Percentiles rank a stretch among this genome's conserved stretches.
Conservation (phyloP, 2,888 invertebrate species). For the Helleia helle region DNA sequence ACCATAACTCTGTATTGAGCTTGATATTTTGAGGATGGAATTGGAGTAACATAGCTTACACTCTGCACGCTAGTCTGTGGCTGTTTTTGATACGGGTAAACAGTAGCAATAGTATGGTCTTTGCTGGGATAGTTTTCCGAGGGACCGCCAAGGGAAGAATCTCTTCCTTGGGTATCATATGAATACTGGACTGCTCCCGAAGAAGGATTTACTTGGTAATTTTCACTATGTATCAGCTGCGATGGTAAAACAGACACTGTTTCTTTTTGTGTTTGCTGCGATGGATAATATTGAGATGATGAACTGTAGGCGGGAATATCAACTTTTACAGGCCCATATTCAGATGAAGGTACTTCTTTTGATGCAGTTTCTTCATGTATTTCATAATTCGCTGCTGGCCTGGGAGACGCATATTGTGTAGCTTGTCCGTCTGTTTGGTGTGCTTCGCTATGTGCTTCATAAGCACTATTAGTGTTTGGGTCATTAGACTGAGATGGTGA, state of each 20-base stretch:
- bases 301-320: constrained; percentile 17
- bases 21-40: constrained; percentile 51
- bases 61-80: constrained; percentile 39
- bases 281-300: constrained; percentile 32
- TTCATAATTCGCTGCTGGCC: constrained; percentile 29
- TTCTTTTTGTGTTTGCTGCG: constrained; percentile 34
- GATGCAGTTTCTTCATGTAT: constrained; percentile 18
- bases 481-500: constrained; percentile 29
- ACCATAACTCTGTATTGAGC: constrained; percentile 58
- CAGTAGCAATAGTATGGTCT: constrained; percentile 73
- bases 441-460: constrained; percentile 22
- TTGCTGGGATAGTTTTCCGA: constrained; percentile 75
- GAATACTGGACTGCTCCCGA: constrained; percentile 34
- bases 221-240: constrained; percentile 29
- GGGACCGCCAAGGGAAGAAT: constrained; percentile 41
- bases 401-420: no score
- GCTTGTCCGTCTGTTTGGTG: not conserved
- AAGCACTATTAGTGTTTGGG: constrained; percentile 28
- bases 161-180: constrained; percentile 40
- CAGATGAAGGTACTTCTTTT: constrained; percentile 21
- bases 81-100: constrained; percentile 43
- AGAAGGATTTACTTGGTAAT: constrained; percentile 33
- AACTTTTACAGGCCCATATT: constrained; percentile 24
- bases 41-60: constrained; percentile 60
- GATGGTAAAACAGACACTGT: constrained; percentile 34